Base-by-base conservation (phyloP, 37 sponge, comb jelly and placozoan genomes). In the Eunapius fragilis region DNA sequence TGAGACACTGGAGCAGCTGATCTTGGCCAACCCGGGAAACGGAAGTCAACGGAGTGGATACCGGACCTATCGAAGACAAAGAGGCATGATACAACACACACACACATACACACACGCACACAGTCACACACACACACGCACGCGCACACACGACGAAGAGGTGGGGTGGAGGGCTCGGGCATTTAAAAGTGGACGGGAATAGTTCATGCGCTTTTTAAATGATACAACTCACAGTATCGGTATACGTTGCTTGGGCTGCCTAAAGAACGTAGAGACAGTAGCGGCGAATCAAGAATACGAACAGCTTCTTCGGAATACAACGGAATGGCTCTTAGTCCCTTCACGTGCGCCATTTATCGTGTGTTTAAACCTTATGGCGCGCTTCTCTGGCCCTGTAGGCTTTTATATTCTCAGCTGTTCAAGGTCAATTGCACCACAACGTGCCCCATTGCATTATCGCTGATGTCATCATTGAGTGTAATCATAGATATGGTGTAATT, bases 1-100 rank as follows among this genome's bases (percentile, higher is more conserved):
- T 70, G 37, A 70, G 71, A 70, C 93, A 93, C 85, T 34, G 78
- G n/a, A n/a, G n/a, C 14, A 37, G 33, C 9, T 36, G 78, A 25
- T 27, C 31, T 26, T 36, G 58, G 22, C 58, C 58, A 58, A 19
- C 58, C 58, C 58, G 78, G 33, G 38, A 77, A 14, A 32, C 30
- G 28, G 31, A 32, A 24, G 74, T 33, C 31, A 72, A 32, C 30
- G 74, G 31, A 32, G 30, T 31, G 0, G 74, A 3, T 33, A 72
- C 12, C 0, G 28, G 74, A 7, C 30, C 31, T 72, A 32, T 17
- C 28, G 31, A n/a, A n/a, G n/a, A n/a, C n/a, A n/a, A n/a, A n/a
- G n/a, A n/a, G n/a, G n/a, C n/a, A n/a, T n/a, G n/a, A n/a, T n/a
- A n/a, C n/a, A n/a, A n/a, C n/a, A n/a, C n/a, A n/a, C n/a, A n/a